Conservation (phyloP, 2,888 invertebrate species). For the Galerucella nymphaeae region DNA sequence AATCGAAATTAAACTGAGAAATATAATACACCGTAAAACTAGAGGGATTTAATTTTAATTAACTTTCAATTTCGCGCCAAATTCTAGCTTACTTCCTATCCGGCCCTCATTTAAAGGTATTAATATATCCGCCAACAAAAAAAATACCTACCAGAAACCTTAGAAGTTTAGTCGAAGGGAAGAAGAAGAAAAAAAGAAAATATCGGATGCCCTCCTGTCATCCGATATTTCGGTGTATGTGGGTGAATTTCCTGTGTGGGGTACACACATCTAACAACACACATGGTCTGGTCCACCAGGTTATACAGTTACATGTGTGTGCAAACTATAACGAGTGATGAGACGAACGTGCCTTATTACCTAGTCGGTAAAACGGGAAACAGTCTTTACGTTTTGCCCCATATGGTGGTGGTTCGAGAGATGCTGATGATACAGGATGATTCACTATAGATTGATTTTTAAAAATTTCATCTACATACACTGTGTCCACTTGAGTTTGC, state of each 20-base stretch:
- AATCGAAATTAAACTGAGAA: background rate
- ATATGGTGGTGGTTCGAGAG: background rate
- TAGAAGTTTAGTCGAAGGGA: conserved; percentile 12
- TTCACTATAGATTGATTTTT: background rate
- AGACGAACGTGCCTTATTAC: conserved; percentile 17
- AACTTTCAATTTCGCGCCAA: conserved; percentile 21
- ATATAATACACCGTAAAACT: background rate
- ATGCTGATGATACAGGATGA: conserved; percentile 1
- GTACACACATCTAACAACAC: conserved; percentile 12
- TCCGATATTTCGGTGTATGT: conserved; percentile 32
- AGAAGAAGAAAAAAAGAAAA: conserved; percentile 16
- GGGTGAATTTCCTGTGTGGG: conserved; percentile 36
- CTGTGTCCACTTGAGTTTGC: no score
- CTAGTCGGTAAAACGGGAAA: conserved; percentile 3
- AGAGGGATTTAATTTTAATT: background rate
- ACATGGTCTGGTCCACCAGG: conserved; percentile 22
- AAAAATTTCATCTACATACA: background rate
- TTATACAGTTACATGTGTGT: conserved; percentile 28
- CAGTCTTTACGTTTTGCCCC: conserved; percentile 4
- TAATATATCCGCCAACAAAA: conserved; percentile 16
- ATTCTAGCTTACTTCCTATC: conserved; percentile 22
- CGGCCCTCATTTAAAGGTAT: background rate
- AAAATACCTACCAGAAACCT: conserved; percentile 28
- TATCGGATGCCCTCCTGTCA: conserved; percentile 33
- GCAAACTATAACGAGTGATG: conserved; percentile 8